Base-by-base conservation (phyloP, 2,113 vertebrate genomes). In the Harpagus bidentatus region DNA sequence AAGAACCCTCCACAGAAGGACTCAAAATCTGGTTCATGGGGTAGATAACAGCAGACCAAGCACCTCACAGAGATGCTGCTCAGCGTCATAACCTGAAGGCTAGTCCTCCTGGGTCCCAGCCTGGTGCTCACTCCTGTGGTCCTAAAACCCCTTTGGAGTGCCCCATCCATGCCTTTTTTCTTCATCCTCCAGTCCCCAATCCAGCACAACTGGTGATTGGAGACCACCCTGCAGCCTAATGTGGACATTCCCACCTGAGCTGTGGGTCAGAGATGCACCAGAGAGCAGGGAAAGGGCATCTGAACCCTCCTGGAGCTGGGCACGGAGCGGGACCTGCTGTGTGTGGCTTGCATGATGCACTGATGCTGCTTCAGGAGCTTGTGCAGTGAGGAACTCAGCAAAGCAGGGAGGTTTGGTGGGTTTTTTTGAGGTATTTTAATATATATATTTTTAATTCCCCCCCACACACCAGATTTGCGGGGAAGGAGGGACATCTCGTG, bases 401-500 rank as follows among this genome's bases (percentile, higher is more conserved):
- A 29, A 47, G 34, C 10, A 6, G 9, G 26, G 21, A 52, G 11
- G 6, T n/a, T n/a, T n/a, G n/a, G n/a, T n/a, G n/a, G n/a, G n/a
- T 16, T 47, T 34, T 77, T 80, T 13, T 3, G 16, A 16, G 13
- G 2, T 38, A 2, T 36, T 62, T 74, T 19, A 23, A 7, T 3
- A 6, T 3, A 1, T 0, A 7, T 10, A 3, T 18, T 55, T 70
- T 55, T 6, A 29, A 21, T 31, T 6, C 62, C 28, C 15, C 7
- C 2, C 50, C 3, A 8, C 14, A 15, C 11, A 9, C 2, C 18
- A 8, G 52, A 83, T 93, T 79, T 12, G 52, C 21, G 9, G 84
- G 91, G 84, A 76, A 82, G 84, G 65, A 76, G 69, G 73, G 96
- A 96, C 96, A 96, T 65, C 95, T 97, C 66, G 95, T 72, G 96